Conservation (phyloP, 2,797 vertebrate genomes). For the Danio tinwini region DNA sequence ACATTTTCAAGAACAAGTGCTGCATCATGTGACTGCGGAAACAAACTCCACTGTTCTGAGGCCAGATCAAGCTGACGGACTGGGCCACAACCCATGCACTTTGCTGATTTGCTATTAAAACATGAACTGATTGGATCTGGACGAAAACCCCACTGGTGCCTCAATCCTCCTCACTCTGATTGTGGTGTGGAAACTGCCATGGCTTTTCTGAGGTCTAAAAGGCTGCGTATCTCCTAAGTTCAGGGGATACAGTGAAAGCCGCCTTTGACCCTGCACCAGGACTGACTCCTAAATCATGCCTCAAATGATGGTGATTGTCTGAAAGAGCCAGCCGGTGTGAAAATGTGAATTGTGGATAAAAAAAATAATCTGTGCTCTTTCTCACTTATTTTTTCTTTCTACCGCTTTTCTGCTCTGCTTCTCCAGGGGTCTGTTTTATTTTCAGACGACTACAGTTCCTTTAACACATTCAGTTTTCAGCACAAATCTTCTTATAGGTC, state of each 20-base stretch:
- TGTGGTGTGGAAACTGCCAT: slow-evolving; percentile 54
- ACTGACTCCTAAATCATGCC: slow-evolving; percentile 36
- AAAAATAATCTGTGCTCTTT: slow-evolving; percentile 20
- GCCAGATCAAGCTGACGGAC: slow-evolving; percentile 23
- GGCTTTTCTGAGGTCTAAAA: slow-evolving; percentile 27
- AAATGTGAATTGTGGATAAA: slow-evolving; percentile 40
- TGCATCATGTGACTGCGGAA: slow-evolving; percentile 86
- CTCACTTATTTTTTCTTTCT: slow-evolving; percentile 24
- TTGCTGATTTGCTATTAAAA: slow-evolving; percentile 46
- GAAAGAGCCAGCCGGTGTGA: slow-evolving; percentile 40
- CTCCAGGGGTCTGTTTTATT: slow-evolving; percentile 37
- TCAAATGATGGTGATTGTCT: slow-evolving; percentile 32
- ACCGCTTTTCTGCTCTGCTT: slow-evolving; percentile 8
- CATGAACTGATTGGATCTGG: slow-evolving; percentile 39
- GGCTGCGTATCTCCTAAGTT: slow-evolving; percentile 21
- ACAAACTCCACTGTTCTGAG: slow-evolving; percentile 20
- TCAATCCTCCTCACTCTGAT: slow-evolving; percentile 41
- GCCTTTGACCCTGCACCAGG: slow-evolving; percentile 30
- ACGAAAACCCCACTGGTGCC: slow-evolving; percentile 47
- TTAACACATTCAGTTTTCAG: slow-evolving; percentile 19
- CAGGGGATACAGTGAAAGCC: slow-evolving; percentile 7
- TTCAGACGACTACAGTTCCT: slow-evolving; percentile 21
- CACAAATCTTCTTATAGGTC: slow-evolving; percentile 24
- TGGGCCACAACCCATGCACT: slow-evolving; percentile 45
- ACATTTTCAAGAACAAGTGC: slow-evolving; percentile 91